Percentiles rank a stretch among this genome's conserved stretches.
Evolutionary conservation across 2,888 invertebrate genomes (phyloP).

Genomic region (Amphipyra tragopoginis): DNA sequence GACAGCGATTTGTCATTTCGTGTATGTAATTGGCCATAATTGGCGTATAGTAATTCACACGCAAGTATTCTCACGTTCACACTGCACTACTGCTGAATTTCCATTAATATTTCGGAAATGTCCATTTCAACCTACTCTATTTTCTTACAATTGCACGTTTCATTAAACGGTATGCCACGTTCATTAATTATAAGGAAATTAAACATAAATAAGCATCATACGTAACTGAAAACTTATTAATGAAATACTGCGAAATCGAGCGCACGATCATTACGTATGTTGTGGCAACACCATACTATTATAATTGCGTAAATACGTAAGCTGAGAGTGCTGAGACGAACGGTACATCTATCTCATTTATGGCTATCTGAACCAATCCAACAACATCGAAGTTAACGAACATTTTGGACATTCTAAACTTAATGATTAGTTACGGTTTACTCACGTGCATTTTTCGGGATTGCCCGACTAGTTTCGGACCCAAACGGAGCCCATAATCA

Average conservation of each 20-base stretch:
- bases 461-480: too few relatives aligned
- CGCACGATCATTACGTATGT: constrained; percentile 45
- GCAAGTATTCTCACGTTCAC: constrained; percentile 67
- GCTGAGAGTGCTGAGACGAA: constrained; percentile 34
- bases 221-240: constrained; percentile 35
- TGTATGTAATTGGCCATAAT: constrained; percentile 72
- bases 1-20: constrained; percentile 74
- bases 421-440: too few relatives aligned
- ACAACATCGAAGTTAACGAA: too few relatives aligned
- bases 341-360: constrained; percentile 27
- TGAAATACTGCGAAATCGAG: constrained; percentile 46
- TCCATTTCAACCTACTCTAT: constrained; percentile 36
- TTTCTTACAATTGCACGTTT: constrained; percentile 25
- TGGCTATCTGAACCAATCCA: constrained; percentile 8
- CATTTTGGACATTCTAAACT: too few relatives aligned
- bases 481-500: too few relatives aligned
- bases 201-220: constrained; percentile 29
- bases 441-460: too few relatives aligned
- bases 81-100: constrained; percentile 43
- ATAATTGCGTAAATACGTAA: constrained; percentile 46
- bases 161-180: constrained; percentile 36
- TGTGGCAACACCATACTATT: constrained; percentile 26
- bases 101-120: constrained; percentile 53
- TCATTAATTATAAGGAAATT: constrained; percentile 34
- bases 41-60: constrained; percentile 69